Evolutionary conservation across 1,140 invertebrate species (phyloP), one percentile per base, ranked within the genome.

Genomic region (Linepithema humile): DNA sequence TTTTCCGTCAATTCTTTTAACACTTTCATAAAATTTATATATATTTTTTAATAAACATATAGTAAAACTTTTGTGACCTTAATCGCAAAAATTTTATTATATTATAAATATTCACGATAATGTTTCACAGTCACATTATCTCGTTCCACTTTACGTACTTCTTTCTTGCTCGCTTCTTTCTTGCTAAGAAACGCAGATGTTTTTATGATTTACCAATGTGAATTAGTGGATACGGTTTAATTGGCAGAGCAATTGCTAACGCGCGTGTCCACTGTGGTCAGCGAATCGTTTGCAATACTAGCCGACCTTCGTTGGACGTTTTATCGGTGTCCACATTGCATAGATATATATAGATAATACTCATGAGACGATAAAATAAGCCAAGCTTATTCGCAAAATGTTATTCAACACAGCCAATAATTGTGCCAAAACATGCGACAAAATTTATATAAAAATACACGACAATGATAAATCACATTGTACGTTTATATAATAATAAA

Each of bases 191-290:
- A 23, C 6, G 32, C 9, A 26, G 29, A 26, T 1, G 32, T 53
- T 53, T 50, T 38, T 53, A 3, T 12, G 12, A 5, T 2, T 50
- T 5, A 45, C 12, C 23, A 6, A 23, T 17, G 15, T 26, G 32
- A 65, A 48, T n/a, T 20, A 50, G 17, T 40, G 9, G 12, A 50
- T 0, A n/a, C 20, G 0, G 20, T 32, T 50, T 77, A 50, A 62
- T 65, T 77, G 43, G 20, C 59, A 15, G 15, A 35, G 50, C 64
- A 50, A 77, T 77, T 50, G 40, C 64, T 62, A 29, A 48, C n/a
- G 20, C n/a, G 15, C 60, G 57, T 35, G 29, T 48, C 57, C 40
- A 64, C n/a, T 38, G 53, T 43, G 26, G 2, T 17, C 40, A 38
- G 20, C 7, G 9, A 50, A 65, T 65, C 20, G 12, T 6, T 78